These are phyloP conservation scores for Zaprionus taronus DNA, from an alignment of 1,140 invertebrate species.

Conservation along the genomic window DNA sequence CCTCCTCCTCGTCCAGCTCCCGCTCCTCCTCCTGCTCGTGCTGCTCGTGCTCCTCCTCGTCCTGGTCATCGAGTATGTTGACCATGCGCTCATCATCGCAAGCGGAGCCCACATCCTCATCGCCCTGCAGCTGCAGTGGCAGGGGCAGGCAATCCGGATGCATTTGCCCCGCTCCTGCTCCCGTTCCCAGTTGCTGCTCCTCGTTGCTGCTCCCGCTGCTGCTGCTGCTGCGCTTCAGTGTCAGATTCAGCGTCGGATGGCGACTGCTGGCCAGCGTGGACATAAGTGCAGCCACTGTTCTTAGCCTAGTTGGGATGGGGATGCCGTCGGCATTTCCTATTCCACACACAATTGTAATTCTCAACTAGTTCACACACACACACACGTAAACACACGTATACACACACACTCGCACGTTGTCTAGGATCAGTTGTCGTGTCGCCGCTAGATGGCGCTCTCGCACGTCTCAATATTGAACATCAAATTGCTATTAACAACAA, in stretches of 20 bases:
- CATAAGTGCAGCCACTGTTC: conserved; percentile 56
- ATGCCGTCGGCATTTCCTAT: conserved; percentile 45
- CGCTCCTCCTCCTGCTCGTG: conserved; percentile 22
- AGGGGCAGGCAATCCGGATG: conserved; percentile 75
- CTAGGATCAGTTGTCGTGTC: conserved; percentile 5
- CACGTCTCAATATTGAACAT: conserved; percentile 29
- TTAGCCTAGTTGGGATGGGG: neutral
- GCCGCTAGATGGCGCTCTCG: conserved; percentile 44
- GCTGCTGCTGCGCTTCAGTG: conserved; percentile 40
- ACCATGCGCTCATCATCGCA: conserved; percentile 59
- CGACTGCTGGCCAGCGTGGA: conserved; percentile 77
- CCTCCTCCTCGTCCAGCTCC: conserved; percentile 24
- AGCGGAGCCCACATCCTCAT: conserved; percentile 39
- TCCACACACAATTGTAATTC: conserved; percentile 17
- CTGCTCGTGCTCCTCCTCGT: conserved; percentile 27
- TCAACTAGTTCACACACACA: conserved; percentile 27
- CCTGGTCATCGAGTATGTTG: conserved; percentile 63
- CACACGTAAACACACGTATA: neutral
- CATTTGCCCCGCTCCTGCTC: conserved; percentile 33
- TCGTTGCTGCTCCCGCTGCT: conserved; percentile 21
- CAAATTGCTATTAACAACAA: conserved; percentile 11
- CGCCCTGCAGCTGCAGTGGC: conserved; percentile 39
- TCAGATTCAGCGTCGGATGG: conserved; percentile 66
- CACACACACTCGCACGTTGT: conserved; percentile 12
- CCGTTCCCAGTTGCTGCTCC: conserved; percentile 15